Evolutionary conservation across 2,888 invertebrate species (phyloP).

Genomic region (Aphidoletes aphidimyza): DNA sequence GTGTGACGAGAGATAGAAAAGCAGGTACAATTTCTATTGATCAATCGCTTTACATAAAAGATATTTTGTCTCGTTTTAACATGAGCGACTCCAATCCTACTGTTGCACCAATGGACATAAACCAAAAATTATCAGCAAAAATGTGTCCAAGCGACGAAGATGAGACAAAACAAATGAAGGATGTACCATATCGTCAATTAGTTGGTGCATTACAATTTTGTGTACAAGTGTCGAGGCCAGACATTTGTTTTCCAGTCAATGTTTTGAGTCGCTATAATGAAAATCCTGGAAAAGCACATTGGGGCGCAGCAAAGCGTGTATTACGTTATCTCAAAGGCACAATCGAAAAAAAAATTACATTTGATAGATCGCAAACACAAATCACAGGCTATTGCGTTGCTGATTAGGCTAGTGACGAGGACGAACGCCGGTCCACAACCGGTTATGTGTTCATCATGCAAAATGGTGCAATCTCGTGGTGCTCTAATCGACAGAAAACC

Average conservation of each 20-base stretch:
- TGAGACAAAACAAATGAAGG: neutral
- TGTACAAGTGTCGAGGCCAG: conserved; percentile 55
- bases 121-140: neutral
- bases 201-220: conserved; percentile 55
- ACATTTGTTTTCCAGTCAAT: conserved; percentile 55
- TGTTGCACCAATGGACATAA: neutral
- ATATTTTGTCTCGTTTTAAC: neutral
- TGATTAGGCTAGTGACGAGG: conserved; percentile 51
- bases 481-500: conserved; percentile 54
- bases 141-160: neutral
- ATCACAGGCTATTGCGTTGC: conserved; percentile 13
- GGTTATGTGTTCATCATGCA: conserved; percentile 54
- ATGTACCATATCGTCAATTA: conserved; percentile 54
- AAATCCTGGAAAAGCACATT: conserved; percentile 55
- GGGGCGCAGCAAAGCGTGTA: conserved; percentile 54
- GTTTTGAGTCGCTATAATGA: conserved; percentile 40
- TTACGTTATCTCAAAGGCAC: conserved; percentile 33
- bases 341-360: neutral
- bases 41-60: neutral
- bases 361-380: neutral
- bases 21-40: neutral
- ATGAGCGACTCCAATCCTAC: neutral
- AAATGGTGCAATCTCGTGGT: conserved; percentile 55
- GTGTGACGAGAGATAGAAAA: neutral
- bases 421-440: conserved; percentile 55